These are phyloP conservation scores for Clarias pachynema DNA, from an alignment of 2,797 vertebrate genomes.

Conservation along the genomic window DNA sequence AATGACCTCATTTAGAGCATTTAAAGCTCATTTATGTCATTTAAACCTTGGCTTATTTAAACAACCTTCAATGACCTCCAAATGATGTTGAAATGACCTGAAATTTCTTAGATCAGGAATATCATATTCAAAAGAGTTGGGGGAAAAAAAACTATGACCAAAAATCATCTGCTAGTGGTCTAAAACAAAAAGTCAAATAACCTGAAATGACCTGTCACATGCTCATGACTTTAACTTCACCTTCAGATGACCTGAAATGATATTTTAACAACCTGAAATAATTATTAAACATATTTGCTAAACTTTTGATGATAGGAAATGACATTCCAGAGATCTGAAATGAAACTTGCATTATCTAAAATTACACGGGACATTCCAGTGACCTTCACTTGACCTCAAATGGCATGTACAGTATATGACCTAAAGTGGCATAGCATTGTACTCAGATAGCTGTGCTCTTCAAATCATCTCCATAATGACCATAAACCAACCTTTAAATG, in stretches of 20 bases:
- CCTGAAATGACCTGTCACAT: background rate
- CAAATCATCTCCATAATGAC: background rate
- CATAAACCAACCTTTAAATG: background rate
- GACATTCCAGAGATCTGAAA: background rate
- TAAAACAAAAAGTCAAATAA: background rate
- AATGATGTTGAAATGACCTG: background rate
- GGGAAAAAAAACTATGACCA: background rate
- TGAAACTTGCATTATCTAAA: background rate
- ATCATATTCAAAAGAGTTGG: background rate
- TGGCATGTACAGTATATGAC: background rate
- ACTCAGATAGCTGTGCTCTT: background rate
- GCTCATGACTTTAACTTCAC: background rate
- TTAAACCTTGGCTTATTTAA: background rate
- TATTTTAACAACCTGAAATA: background rate
- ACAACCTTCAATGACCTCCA: background rate
- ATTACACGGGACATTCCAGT: background rate
- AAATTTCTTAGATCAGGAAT: no score
- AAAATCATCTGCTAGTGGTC: background rate
- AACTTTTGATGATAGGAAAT: background rate
- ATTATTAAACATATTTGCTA: background rate
- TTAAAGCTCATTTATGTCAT: background rate
- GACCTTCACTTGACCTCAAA: background rate
- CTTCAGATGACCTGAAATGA: background rate
- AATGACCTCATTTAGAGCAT: background rate
- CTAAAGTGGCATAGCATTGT: no score